phyloP scores from a whole-genome alignment of 2,113 vertebrate genomes.

The Propithecus coquereli region DNA sequence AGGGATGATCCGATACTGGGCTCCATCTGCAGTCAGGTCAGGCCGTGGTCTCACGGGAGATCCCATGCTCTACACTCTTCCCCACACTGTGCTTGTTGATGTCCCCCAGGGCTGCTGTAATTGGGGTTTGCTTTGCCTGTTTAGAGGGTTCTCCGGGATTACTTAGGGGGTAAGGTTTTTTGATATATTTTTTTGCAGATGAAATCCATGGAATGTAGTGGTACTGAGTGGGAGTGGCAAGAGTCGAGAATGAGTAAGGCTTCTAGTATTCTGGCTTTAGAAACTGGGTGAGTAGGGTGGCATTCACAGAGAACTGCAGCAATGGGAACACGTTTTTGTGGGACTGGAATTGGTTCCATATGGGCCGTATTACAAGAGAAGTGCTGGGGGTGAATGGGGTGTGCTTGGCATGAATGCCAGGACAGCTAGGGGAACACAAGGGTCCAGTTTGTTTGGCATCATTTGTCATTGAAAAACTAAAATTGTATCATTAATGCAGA shows the following conservation, averaged over 20 bases:
- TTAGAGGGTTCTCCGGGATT: background rate
- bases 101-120: background rate
- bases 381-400: background rate
- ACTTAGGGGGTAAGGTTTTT: background rate
- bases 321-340: background rate
- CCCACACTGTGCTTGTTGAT: accelerated
- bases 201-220: too few relatives aligned
- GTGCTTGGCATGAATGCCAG: accelerated
- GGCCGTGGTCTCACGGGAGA: background rate
- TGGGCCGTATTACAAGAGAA: accelerated
- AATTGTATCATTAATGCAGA: accelerated
- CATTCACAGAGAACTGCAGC: accelerated
- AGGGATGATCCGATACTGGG: background rate
- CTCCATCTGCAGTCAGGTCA: background rate
- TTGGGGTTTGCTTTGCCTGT: background rate
- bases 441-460: background rate
- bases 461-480: accelerated
- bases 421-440: accelerated
- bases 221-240: too few relatives aligned
- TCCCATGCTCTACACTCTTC: accelerated
- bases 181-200: background rate
- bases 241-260: background rate
- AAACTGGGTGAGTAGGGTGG: background rate
- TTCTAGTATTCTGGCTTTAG: background rate
- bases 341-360: accelerated